These are phyloP conservation scores for Lamellibrachia columna DNA, from an alignment of 2,888 invertebrate species.

Conservation along the genomic window DNA sequence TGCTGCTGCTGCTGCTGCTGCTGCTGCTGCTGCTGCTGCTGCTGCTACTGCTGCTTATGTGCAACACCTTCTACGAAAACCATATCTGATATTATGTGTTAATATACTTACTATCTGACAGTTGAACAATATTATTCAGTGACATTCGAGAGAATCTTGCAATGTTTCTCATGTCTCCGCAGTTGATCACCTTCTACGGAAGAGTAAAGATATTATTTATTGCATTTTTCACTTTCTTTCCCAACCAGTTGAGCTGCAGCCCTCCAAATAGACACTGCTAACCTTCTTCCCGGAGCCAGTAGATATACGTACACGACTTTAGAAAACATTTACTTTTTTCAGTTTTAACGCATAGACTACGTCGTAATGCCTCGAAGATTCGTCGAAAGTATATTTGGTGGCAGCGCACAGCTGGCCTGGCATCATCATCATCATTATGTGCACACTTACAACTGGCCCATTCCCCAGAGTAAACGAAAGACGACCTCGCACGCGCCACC, in stretches of 20 bases:
- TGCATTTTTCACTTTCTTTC: not conserved
- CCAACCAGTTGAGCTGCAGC: not conserved
- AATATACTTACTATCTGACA: no score
- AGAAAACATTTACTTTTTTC: no score
- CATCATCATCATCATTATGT: not conserved
- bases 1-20: not conserved
- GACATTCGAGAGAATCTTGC: no score
- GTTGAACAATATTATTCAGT: no score
- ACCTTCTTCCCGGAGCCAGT: not conserved
- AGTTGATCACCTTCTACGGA: not conserved
- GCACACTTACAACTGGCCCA: not conserved
- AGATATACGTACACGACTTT: no score
- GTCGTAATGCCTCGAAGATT: not conserved
- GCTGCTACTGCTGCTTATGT: not conserved
- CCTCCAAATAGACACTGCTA: not conserved
- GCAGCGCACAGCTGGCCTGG: not conserved
- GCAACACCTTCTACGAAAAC: not conserved
- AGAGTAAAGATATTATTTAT: not conserved
- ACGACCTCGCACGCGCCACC: not conserved
- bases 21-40: not conserved
- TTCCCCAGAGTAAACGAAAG: not conserved
- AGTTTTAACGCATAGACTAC: not conserved
- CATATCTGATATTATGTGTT: no score
- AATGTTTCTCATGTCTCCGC: not conserved
- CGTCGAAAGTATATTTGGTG: not conserved